phyloP scores from a whole-genome alignment of 2,888 invertebrate genomes.

The Pachydiplax longipennis region DNA sequence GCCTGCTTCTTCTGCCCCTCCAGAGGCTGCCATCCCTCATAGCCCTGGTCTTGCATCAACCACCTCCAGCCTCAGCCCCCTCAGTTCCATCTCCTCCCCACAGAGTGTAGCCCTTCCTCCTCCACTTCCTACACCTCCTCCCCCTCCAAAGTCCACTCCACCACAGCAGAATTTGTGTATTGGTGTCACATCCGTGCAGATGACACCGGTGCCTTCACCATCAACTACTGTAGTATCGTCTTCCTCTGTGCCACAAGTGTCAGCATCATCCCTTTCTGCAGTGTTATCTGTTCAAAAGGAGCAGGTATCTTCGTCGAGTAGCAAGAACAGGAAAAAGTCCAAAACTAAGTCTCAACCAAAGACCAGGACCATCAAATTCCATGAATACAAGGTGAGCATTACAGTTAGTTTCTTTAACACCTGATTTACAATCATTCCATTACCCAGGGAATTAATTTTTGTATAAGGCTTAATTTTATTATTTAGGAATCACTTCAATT shows the following conservation, averaged over 20 bases:
- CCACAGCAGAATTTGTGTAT: constrained; percentile 57
- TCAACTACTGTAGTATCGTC: constrained; percentile 58
- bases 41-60: constrained; percentile 64
- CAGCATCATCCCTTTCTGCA: constrained; percentile 57
- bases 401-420: neutral
- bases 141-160: constrained; percentile 62
- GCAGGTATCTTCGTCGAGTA: constrained; percentile 63
- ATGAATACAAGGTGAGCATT: constrained; percentile 81
- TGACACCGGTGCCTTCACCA: constrained; percentile 58
- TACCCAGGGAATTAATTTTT: neutral
- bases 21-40: constrained; percentile 58
- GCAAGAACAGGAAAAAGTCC: constrained; percentile 81
- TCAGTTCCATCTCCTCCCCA: constrained; percentile 70
- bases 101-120: constrained; percentile 59
- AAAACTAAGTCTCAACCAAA: constrained; percentile 83
- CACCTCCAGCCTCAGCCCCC: constrained; percentile 72
- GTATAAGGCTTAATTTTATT: too few species aligned
- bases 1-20: constrained; percentile 57
- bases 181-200: constrained; percentile 52
- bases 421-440: neutral
- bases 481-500: too few species aligned
- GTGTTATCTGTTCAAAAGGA: constrained; percentile 52
- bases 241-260: constrained; percentile 57
- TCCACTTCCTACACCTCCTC: constrained; percentile 57
- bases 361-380: constrained; percentile 92